These are phyloP conservation scores for Alloplasta piceator DNA, from an alignment of 2,888 invertebrate genomes.

Conservation along the genomic window DNA sequence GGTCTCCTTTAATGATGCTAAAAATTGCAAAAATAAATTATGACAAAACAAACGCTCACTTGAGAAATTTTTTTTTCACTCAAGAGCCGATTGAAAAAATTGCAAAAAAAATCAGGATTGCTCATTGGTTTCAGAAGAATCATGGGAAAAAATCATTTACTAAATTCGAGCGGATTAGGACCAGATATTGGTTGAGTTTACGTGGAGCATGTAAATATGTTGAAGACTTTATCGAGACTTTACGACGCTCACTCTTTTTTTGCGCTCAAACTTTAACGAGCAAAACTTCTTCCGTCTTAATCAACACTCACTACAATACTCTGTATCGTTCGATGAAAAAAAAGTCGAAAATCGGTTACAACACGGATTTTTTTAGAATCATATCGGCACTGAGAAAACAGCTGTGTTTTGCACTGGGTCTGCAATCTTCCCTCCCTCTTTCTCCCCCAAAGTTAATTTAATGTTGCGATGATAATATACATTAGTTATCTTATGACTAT, in stretches of 20 bases:
- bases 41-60: conserved; percentile 25
- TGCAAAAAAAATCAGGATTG: no score
- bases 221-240: conserved; percentile 39
- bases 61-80: no score
- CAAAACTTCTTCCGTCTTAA: conserved; percentile 32
- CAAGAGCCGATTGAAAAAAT: no score
- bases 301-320: not conserved
- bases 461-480: conserved; percentile 25
- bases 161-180: no score
- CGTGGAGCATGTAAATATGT: not conserved
- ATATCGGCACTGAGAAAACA: conserved; percentile 9
- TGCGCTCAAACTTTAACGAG: conserved; percentile 30
- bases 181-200: conserved; percentile 3
- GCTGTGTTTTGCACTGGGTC: not conserved
- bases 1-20: conserved; percentile 14
- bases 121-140: no score
- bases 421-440: no score
- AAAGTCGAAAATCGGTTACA: conserved; percentile 11
- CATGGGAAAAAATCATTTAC: no score
- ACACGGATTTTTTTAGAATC: not conserved
- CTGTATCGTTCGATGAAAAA: not conserved
- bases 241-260: conserved; percentile 15
- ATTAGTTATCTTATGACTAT: conserved; percentile 31
- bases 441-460: conserved; percentile 16
- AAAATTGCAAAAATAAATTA: conserved; percentile 20